These are phyloP conservation scores for Hyaena hyaena DNA, from an alignment of 2,113 vertebrate genomes.

Conservation along the genomic window DNA sequence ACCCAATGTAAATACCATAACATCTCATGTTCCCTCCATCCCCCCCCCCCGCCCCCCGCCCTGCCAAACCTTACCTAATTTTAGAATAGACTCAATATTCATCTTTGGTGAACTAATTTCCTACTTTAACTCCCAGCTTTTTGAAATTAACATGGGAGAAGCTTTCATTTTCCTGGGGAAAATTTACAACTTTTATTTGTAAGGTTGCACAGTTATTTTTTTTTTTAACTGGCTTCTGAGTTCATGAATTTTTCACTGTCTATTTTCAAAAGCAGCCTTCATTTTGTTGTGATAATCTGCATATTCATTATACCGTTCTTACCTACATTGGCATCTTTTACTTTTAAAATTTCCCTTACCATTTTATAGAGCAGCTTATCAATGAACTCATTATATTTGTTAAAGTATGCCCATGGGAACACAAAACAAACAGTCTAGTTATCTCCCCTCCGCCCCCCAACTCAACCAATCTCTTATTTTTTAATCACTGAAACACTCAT, in stretches of 20 bases:
- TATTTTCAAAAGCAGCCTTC: slow-evolving; percentile 64
- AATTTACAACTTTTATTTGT: slow-evolving; percentile 66
- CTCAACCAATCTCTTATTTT: not conserved
- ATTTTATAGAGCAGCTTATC: slow-evolving; percentile 67
- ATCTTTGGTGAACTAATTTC: slow-evolving; percentile 73
- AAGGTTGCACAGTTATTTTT: slow-evolving; percentile 71
- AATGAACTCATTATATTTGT: slow-evolving; percentile 61
- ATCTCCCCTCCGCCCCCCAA: not conserved
- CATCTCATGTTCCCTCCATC: not conserved
- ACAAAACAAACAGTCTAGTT: slow-evolving; percentile 38
- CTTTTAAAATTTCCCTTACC: slow-evolving; percentile 66
- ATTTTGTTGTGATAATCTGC: slow-evolving; percentile 69
- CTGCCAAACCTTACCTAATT: not conserved
- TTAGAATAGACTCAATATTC: slow-evolving; percentile 15
- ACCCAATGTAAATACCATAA: not conserved
- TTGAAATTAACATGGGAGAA: slow-evolving; percentile 77
- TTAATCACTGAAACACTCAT: slow-evolving; percentile 44
- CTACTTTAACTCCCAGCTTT: slow-evolving; percentile 68
- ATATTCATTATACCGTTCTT: slow-evolving; percentile 62
- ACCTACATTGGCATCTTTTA: slow-evolving; percentile 59
- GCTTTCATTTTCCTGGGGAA: slow-evolving; percentile 73
- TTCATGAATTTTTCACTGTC: slow-evolving; percentile 67
- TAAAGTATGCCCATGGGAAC: slow-evolving; percentile 21
- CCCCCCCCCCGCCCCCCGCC: not conserved
- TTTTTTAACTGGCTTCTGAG: slow-evolving; percentile 67